Percentiles rank a stretch among this genome's conserved stretches.
These are phyloP conservation scores for Drosophila anceps DNA, from an alignment of 2,888 invertebrate genomes.

Conservation along the genomic window DNA sequence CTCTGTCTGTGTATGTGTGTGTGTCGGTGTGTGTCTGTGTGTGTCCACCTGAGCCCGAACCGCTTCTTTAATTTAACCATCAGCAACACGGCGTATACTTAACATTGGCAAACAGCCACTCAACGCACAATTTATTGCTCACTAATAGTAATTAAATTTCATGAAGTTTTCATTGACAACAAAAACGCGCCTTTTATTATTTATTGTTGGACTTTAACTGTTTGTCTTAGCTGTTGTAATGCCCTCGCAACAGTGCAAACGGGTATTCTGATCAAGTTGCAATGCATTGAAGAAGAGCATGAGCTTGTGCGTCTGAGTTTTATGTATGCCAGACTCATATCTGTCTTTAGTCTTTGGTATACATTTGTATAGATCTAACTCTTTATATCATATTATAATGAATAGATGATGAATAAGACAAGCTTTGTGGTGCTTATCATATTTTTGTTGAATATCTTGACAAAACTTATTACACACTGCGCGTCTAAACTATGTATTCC, in stretches of 20 bases:
- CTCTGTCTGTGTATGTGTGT: neutral
- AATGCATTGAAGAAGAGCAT: neutral
- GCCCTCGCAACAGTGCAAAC: neutral
- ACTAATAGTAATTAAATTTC: slow-evolving; percentile 25
- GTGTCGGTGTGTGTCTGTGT: neutral
- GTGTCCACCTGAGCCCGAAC: neutral
- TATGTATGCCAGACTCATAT: too few species aligned
- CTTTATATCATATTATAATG: too few species aligned
- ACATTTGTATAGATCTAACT: too few species aligned
- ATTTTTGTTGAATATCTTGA: too few species aligned
- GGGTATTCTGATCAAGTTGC: neutral
- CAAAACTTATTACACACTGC: too few species aligned
- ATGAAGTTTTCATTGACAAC: slow-evolving; percentile 1
- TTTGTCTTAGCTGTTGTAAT: slow-evolving; percentile 1
- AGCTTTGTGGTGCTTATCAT: too few species aligned
- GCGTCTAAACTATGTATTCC: too few species aligned
- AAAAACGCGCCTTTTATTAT: neutral
- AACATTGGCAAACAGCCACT: slow-evolving; percentile 34
- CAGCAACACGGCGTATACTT: slow-evolving; percentile 38
- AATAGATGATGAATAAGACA: too few species aligned
- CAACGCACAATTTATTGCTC: slow-evolving; percentile 27
- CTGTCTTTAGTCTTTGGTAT: too few species aligned
- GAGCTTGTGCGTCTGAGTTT: too few species aligned
- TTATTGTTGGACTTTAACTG: neutral
- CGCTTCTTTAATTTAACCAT: slow-evolving; percentile 13